Percentiles rank a stretch among this genome's conserved stretches.
Conservation (phyloP, 2,797 vertebrate genomes). For the Simalia tracyae region DNA sequence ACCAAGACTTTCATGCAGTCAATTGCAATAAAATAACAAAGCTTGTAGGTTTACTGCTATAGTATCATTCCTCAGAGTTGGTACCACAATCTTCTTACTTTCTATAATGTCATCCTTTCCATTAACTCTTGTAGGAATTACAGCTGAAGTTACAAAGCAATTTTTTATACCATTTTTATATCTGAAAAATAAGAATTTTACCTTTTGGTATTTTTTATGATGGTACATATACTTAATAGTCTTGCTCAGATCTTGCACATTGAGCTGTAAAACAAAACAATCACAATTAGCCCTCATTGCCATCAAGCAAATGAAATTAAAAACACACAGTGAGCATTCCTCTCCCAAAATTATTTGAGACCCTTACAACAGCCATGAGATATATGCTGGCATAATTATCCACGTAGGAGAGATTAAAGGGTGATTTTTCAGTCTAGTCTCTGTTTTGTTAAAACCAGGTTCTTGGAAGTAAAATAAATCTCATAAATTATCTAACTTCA, state of each 20-base stretch:
- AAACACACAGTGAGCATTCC: not conserved
- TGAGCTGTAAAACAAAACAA: conserved; percentile 78
- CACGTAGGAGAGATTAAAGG: not conserved
- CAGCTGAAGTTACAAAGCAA: not conserved
- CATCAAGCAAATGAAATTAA: not conserved
- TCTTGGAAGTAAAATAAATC: not conserved
- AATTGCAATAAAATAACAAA: not conserved
- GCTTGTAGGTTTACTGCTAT: not conserved
- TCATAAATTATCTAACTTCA: not conserved
- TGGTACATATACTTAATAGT: conserved; percentile 87
- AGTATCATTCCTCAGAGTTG: not conserved
- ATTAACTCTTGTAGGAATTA: not conserved
- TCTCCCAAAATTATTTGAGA: not conserved
- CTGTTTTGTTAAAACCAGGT: not conserved
- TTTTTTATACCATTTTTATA: not conserved
- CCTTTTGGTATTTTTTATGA: conserved; percentile 89
- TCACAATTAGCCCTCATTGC: conserved; percentile 9
- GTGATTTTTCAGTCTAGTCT: not conserved
- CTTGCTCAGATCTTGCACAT: conserved; percentile 81
- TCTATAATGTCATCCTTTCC: conserved; percentile 2
- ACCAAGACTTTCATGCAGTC: not conserved
- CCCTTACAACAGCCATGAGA: not conserved
- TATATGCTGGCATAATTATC: not conserved
- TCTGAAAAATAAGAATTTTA: conserved; percentile 51
- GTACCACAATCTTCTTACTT: not conserved